A percentile compares a stretch with the other conserved stretches of the same genome.
Evolutionary conservation across 2,113 vertebrate species (phyloP).

Genomic region (Rhinolophus ferrumequinum): DNA sequence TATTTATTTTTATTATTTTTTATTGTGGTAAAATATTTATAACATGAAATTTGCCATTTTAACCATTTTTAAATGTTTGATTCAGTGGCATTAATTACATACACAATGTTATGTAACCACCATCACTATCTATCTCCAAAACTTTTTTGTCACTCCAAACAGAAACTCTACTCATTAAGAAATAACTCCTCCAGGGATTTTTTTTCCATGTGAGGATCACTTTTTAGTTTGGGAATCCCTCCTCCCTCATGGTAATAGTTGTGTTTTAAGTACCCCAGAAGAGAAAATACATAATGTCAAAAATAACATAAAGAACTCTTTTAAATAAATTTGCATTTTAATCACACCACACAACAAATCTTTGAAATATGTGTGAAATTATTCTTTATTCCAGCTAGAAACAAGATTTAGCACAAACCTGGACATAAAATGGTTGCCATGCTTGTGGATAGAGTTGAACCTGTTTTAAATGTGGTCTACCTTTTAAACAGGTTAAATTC

Average conservation of each 20-base stretch:
- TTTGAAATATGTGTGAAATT: neutral
- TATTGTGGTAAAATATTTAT: neutral
- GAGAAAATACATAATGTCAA: neutral
- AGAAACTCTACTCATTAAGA: neutral
- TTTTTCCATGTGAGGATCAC: neutral
- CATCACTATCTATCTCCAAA: neutral
- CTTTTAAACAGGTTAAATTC: neutral
- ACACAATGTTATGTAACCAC: neutral
- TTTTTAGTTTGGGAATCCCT: neutral
- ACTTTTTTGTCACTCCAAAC: neutral
- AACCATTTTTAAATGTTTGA: neutral
- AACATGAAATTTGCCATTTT: neutral
- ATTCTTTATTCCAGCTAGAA: neutral
- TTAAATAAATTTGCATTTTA: slow-evolving; percentile 9
- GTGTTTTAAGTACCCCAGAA: neutral
- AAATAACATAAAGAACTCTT: neutral
- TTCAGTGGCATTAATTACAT: neutral
- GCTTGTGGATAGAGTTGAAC: neutral
- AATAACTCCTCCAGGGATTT: neutral
- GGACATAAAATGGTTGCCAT: neutral
- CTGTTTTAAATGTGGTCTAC: neutral
- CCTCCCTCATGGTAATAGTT: neutral
- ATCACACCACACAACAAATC: neutral
- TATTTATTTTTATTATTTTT: neutral
- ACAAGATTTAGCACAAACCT: neutral